These are phyloP conservation scores for Rotaria magnacalcarata DNA, from an alignment of 2,888 invertebrate species.

Conservation along the genomic window DNA sequence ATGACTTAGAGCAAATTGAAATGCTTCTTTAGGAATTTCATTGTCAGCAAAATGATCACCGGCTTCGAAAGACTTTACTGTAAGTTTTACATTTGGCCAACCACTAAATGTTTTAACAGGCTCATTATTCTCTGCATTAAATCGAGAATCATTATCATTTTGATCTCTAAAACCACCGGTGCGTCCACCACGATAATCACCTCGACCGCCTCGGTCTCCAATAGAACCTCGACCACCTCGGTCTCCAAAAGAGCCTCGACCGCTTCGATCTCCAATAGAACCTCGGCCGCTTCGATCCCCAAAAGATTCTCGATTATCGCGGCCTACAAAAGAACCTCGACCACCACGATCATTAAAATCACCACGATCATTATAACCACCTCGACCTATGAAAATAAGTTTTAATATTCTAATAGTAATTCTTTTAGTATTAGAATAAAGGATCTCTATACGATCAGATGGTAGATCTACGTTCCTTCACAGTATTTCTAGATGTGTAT, in stretches of 20 bases:
- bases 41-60: neutral
- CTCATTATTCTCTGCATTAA: neutral
- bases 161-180: neutral
- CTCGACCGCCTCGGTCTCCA: neutral
- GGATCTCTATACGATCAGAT: too few species aligned
- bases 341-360: neutral
- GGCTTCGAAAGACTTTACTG: neutral
- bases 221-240: neutral
- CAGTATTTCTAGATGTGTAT: too few species aligned
- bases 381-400: neutral
- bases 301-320: neutral
- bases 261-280: neutral
- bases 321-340: neutral
- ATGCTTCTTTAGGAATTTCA: neutral
- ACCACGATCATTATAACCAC: neutral
- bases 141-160: neutral
- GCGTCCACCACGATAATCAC: neutral
- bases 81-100: neutral
- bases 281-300: too few species aligned
- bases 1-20: neutral
- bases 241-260: neutral
- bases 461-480: too few species aligned
- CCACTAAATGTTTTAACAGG: neutral
- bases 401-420: too few species aligned
- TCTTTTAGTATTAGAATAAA: too few species aligned